Evolutionary conservation across 1,140 invertebrate genomes (phyloP).

Genomic region (Brachionus calyciflorus): DNA sequence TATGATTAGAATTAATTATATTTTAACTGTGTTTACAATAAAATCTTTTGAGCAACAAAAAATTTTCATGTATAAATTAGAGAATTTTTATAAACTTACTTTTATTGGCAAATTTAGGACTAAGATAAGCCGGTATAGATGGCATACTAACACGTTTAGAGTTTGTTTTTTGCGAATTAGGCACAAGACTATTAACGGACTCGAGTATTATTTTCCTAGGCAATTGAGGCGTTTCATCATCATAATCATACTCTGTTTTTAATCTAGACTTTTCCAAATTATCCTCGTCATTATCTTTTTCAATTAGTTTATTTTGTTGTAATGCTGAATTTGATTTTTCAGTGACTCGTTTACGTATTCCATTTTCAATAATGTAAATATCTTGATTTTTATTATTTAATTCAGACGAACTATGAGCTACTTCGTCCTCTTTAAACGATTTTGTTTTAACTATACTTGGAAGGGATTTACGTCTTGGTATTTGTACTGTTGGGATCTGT

Average conservation of each 20-base stretch:
- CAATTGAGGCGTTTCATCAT: slow-evolving; percentile 20
- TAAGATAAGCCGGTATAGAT: slow-evolving; percentile 35
- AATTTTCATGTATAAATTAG: too few relatives aligned
- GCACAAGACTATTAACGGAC: background rate
- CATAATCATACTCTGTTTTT: slow-evolving; percentile 3
- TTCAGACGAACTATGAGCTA: slow-evolving; percentile 22
- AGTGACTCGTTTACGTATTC: slow-evolving; percentile 58
- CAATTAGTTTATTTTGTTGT: slow-evolving; percentile 36
- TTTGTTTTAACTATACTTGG: slow-evolving; percentile 45
- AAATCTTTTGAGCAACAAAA: too few relatives aligned
- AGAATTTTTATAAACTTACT: slow-evolving; percentile 5
- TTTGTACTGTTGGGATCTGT: background rate
- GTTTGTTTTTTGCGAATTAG: background rate
- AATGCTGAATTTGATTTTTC: slow-evolving; percentile 46
- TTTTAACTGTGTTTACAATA: too few relatives aligned
- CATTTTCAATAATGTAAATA: slow-evolving; percentile 60
- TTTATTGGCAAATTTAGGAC: slow-evolving; percentile 42
- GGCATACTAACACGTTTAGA: slow-evolving; percentile 44
- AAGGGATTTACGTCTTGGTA: slow-evolving; percentile 44
- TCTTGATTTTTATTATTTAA: slow-evolving; percentile 50
- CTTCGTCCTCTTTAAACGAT: slow-evolving; percentile 46
- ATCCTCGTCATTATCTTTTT: background rate
- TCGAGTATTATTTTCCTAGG: slow-evolving; percentile 40
- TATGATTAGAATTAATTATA: too few relatives aligned
- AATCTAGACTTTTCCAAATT: background rate